phyloP scores from a whole-genome alignment of 2,888 invertebrate species.

The Octodonta nipae region DNA sequence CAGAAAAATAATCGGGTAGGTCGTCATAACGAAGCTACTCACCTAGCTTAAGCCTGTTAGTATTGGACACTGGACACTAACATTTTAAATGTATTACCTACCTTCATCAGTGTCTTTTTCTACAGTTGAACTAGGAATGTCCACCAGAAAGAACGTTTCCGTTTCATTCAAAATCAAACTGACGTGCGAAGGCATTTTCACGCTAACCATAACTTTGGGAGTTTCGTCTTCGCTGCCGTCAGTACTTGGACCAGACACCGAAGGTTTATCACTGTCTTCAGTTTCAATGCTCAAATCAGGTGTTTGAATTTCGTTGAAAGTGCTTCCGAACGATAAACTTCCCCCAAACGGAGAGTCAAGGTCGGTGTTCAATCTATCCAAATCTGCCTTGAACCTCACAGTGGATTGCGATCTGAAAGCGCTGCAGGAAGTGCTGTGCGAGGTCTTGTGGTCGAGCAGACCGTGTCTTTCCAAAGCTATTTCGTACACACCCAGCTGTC shows the following conservation, averaged over 20 bases:
- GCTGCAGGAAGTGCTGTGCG: neutral
- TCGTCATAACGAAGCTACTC: too few relatives aligned
- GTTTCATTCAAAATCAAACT: slow-evolving; percentile 54
- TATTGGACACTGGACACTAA: neutral
- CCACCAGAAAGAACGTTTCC: slow-evolving; percentile 48
- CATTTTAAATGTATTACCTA: slow-evolving; percentile 10
- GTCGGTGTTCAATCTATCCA: slow-evolving; percentile 6
- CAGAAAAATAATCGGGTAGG: too few relatives aligned
- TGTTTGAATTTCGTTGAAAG: neutral
- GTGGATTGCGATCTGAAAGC: slow-evolving; percentile 11
- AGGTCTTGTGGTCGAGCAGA: neutral
- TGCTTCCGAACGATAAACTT: slow-evolving; percentile 4
- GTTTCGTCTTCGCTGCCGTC: slow-evolving; percentile 3
- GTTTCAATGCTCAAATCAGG: neutral
- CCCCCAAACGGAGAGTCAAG: slow-evolving; percentile 5
- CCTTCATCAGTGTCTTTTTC: slow-evolving; percentile 45
- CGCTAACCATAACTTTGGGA: slow-evolving; percentile 3
- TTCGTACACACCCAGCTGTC: slow-evolving; percentile 21
- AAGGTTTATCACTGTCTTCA: too few relatives aligned
- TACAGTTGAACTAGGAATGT: slow-evolving; percentile 49
- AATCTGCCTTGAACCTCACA: slow-evolving; percentile 9
- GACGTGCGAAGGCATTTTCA: slow-evolving; percentile 42
- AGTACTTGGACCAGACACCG: neutral
- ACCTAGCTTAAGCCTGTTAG: neutral
- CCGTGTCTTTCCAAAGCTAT: slow-evolving; percentile 6